Evolutionary conservation across 2,113 vertebrate genomes (phyloP).

Genomic region (Eleginops maclovinus): DNA sequence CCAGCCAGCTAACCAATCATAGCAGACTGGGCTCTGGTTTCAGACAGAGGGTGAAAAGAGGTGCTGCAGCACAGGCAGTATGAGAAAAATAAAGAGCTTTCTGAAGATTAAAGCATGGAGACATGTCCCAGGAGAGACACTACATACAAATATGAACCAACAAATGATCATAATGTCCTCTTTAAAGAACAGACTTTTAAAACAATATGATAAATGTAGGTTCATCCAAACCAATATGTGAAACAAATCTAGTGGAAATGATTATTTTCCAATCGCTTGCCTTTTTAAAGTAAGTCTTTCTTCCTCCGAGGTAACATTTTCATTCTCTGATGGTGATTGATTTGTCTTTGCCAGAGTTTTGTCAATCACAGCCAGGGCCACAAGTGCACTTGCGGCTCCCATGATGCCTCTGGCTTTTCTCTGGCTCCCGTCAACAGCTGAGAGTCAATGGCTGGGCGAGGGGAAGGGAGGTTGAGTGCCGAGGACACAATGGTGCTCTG

Average conservation of each 20-base stretch:
- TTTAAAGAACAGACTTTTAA: background rate
- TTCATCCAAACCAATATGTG: too few relatives aligned
- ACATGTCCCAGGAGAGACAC: too few relatives aligned
- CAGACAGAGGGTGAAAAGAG: too few relatives aligned
- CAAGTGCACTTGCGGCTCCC: slow-evolving; percentile 65
- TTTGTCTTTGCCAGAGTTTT: slow-evolving; percentile 50
- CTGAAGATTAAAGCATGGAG: too few relatives aligned
- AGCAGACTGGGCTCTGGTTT: too few relatives aligned
- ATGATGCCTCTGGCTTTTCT: slow-evolving; percentile 68
- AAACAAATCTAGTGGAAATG: too few relatives aligned
- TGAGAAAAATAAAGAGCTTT: too few relatives aligned
- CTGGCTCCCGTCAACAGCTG: slow-evolving; percentile 57
- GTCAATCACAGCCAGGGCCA: slow-evolving; percentile 58
- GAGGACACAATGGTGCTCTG: slow-evolving; percentile 74
- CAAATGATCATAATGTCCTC: too few relatives aligned
- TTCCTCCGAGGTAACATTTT: slow-evolving; percentile 1
- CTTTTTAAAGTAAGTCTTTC: background rate
- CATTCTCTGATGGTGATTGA: slow-evolving; percentile 7
- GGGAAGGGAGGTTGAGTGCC: slow-evolving; percentile 47
- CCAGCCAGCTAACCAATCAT: too few relatives aligned
- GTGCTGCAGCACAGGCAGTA: too few relatives aligned
- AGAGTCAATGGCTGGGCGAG: slow-evolving; percentile 63
- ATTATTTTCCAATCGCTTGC: too few relatives aligned
- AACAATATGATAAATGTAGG: background rate
- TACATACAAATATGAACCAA: background rate